Evolutionary conservation across 2,888 invertebrate genomes (phyloP).

Genomic region (Agonopterix arenella): DNA sequence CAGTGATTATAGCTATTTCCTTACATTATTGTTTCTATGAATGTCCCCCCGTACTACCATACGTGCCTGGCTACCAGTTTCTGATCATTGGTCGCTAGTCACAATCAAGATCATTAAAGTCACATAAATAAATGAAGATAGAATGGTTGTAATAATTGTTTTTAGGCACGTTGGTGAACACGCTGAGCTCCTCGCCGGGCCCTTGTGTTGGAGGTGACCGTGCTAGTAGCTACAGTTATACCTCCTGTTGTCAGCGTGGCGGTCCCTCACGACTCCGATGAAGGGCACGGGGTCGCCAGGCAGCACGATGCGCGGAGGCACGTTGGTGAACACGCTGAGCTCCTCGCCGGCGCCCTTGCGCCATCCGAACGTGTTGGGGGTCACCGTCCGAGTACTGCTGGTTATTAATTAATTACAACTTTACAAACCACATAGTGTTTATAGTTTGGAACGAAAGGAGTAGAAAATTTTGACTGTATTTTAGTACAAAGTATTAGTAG

Average conservation of each 20-base stretch:
- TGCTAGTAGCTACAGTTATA: conserved; percentile 7
- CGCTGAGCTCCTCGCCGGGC: conserved; percentile 48
- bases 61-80: too few species aligned
- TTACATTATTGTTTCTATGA: too few species aligned
- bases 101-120: too few species aligned
- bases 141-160: too few species aligned
- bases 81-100: too few species aligned
- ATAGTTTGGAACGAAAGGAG: not conserved
- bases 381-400: conserved; percentile 1
- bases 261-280: conserved; percentile 33
- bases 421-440: too few species aligned
- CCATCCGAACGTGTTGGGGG: conserved; percentile 29
- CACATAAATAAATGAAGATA: too few species aligned
- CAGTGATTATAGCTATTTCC: too few species aligned
- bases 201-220: conserved; percentile 22
- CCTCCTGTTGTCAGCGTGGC: conserved; percentile 23
- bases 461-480: not conserved
- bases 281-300: conserved; percentile 51
- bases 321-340: conserved; percentile 26
- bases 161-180: conserved; percentile 26
- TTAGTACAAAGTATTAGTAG: too few species aligned
- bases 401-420: too few species aligned
- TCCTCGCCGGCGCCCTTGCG: conserved; percentile 49
- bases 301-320: conserved; percentile 29
- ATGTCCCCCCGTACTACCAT: too few species aligned